Evolutionary conservation across 1,140 invertebrate species (phyloP), one percentile per base, ranked within the genome.

Genomic region (Parapsyche elsis): DNA sequence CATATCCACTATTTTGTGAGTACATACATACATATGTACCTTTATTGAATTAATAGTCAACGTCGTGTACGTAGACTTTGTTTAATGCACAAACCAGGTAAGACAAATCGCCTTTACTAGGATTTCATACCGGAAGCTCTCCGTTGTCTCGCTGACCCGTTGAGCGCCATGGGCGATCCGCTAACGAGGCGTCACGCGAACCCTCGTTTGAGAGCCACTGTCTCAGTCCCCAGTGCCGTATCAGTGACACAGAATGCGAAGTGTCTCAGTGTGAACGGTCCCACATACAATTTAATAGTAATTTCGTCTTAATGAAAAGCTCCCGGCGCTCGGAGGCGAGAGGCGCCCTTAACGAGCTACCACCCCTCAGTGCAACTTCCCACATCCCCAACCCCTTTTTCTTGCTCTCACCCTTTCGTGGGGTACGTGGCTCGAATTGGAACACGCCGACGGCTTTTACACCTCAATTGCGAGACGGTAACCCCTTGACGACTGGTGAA

Each of bases 231-330:
- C 59, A 4, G 59, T 23, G 59, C 2, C 21, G 24, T 67, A 67
- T 67, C 64, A 67, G 64, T 67, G 75, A 64, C 16, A 12, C 26
- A 57, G 57, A 77, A 77, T 77, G 53, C 23, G 24, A 14, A 64
- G n/a, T 59, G 75, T 77, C n/a, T 61, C 75, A 77, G 16, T 64
- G 57, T 12, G 21, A 61, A 59, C 49, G 16, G n/a, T 44, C 45
- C 57, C 74, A 59, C 59, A 64, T 64, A 77, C 75, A 77, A 44
- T 77, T 77, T 77, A 77, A 77, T 77, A 77, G 75, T 77, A 77
- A 77, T 77, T 77, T 77, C 23, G 24, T 77, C 75, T 61, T 77
- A 77, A 77, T 77, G 75, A 77, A 77, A 77, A 77, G 75, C 75
- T 76, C 49, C 24, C 57, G 38, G 7, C 71, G 74, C 71, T 61